phyloP scores from a whole-genome alignment of 2,113 vertebrate genomes.

The Zeus faber region DNA sequence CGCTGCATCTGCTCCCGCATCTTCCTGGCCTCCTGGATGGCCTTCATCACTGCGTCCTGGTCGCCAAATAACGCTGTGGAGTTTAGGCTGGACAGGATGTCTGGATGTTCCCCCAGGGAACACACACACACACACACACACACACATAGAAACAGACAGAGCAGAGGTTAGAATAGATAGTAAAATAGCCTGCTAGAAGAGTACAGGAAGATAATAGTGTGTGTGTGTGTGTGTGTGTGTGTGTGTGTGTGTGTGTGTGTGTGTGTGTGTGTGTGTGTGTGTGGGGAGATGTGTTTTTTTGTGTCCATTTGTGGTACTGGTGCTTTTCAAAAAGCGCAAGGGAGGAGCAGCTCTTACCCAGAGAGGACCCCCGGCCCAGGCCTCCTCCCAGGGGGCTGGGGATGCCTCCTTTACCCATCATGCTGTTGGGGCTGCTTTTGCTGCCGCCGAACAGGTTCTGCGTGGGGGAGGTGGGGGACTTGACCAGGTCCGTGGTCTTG shows the following conservation, averaged over 20 bases:
- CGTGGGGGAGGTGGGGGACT: conserved; percentile 92
- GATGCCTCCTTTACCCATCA: conserved; percentile 86
- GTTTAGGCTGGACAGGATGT: conserved; percentile 98
- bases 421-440: conserved; percentile 89
- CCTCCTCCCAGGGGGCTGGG: conserved; percentile 85
- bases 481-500: conserved; percentile 91
- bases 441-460: conserved; percentile 89
- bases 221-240: conserved; percentile 13
- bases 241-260: conserved; percentile 2
- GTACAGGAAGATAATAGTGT: background rate
- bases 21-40: conserved; percentile 98
- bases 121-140: conserved; percentile 17
- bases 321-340: conserved; percentile 9
- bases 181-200: too few relatives aligned
- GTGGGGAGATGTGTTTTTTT: background rate
- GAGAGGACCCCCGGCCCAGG: conserved; percentile 88
- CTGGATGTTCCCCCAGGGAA: too few relatives aligned
- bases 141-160: background rate
- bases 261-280: conserved; percentile 16
- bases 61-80: conserved; percentile 96
- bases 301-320: background rate
- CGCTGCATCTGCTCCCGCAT: conserved; percentile 98
- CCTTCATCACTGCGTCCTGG: conserved; percentile 99
- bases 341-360: conserved; percentile 87
- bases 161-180: too few relatives aligned